Evolutionary conservation across 1,140 invertebrate species (phyloP).

Genomic region (Brachionus rubens): DNA sequence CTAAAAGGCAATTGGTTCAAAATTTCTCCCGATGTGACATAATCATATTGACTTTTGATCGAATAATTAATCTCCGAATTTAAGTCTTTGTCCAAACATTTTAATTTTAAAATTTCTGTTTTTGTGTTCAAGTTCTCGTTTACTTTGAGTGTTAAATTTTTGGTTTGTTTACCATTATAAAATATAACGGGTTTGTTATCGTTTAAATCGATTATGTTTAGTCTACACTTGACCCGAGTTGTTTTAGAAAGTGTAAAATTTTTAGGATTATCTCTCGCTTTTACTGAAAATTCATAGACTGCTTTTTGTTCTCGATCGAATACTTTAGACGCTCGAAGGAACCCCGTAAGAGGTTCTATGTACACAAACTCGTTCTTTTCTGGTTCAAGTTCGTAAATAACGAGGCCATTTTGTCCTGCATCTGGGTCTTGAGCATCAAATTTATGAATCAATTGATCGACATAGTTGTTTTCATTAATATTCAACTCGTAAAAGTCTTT

Average conservation of each 20-base stretch:
- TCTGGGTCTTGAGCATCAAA: not conserved
- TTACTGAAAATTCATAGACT: not conserved
- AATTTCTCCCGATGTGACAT: not conserved
- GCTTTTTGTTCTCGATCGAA: constrained; percentile 13
- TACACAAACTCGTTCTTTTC: not conserved
- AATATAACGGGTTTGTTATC: not conserved
- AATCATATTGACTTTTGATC: not conserved
- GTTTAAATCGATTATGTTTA: constrained; percentile 15
- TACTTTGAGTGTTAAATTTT: not conserved
- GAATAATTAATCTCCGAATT: not conserved
- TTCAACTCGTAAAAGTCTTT: not conserved
- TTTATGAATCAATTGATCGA: constrained; percentile 38
- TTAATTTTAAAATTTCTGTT: not conserved
- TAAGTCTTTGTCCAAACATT: not conserved
- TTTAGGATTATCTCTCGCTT: not conserved
- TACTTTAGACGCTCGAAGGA: not conserved
- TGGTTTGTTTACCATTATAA: not conserved
- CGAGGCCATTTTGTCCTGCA: not conserved
- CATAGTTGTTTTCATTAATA: constrained; percentile 25
- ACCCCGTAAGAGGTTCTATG: constrained; percentile 12
- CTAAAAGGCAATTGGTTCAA: not conserved
- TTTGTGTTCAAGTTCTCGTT: not conserved
- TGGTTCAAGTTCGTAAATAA: not conserved
- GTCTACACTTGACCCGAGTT: not conserved
- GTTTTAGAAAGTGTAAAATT: not conserved